Base-by-base conservation (phyloP, 2,797 vertebrate genomes). In the Phalloptychus januarius region DNA sequence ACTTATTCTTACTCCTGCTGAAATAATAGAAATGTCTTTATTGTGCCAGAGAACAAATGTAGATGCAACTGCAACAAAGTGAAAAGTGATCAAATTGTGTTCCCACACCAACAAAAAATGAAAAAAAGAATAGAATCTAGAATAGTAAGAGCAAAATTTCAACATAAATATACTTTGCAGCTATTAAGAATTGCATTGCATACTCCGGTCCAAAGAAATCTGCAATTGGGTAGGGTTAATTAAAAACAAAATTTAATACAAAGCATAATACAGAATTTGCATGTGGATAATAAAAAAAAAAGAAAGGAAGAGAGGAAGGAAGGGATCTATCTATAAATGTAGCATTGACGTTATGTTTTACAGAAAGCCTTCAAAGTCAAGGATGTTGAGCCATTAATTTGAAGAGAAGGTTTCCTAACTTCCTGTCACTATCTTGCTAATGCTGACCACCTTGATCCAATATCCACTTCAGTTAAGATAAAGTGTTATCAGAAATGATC, bases 331-430 rank as follows among this genome's bases (percentile, higher is more conserved):
- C 54, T 56, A n/a, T 28, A 50, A 50, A 23, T 2, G 3, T 13
- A 58, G 12, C 54, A 58, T 28, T 58, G 56, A 61, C 33, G 56
- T 16, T 58, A 33, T 61, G n/a, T 61, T 61, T 61, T 33, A 15
- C 56, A 16, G 5, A 2, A 31, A 58, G 12, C 13, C 31, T 63
- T 63, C 7, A 5, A 5, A 65, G 61, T 0, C 0, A 48, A 46
- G 16, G 2, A 5, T 13, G 12, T 5, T 25, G 71, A 33, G 0
- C 78, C 0, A 86, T 88, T 90, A 85, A 78, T 93, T 0, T 90
- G 90, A 87, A 91, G 72, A 58, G 1, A n/a, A 0, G 40, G 56
- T 23, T 1, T 28, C 25, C 0, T 0, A 2, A 74, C 78, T 89
- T 93, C 85, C 88, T 78, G 77, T 85, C 11, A 72, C 0, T 25